phyloP scores from a whole-genome alignment of 2,888 invertebrate genomes.

The Ceriagrion tenellum region DNA sequence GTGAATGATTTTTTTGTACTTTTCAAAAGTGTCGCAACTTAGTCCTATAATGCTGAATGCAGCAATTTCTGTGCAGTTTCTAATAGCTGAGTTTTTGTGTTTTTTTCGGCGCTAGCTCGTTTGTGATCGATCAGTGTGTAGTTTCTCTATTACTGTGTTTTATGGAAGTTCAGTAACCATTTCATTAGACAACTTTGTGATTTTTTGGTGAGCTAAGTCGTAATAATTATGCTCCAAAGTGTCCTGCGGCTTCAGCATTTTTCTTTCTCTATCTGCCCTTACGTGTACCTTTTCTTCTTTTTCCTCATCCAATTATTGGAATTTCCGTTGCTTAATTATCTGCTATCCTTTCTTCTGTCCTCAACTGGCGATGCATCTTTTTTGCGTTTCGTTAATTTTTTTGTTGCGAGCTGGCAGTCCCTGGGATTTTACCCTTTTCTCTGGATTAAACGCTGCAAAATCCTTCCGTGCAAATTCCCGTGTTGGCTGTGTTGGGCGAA shows the following conservation, averaged over 20 bases:
- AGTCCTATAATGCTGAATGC: no score
- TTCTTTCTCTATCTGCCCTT: neutral
- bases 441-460: neutral
- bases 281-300: conserved; percentile 28
- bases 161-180: neutral
- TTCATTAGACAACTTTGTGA: neutral
- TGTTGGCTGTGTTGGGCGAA: neutral
- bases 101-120: no score
- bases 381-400: conserved; percentile 23
- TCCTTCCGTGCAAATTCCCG: neutral
- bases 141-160: neutral
- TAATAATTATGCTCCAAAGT: conserved; percentile 44
- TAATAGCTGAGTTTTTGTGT: no score
- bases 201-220: neutral
- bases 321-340: conserved; percentile 60
- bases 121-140: neutral
- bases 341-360: conserved; percentile 39
- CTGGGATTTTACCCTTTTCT: conserved; percentile 29
- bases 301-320: conserved; percentile 64
- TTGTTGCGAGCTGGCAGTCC: neutral
- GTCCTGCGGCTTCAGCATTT: conserved; percentile 45
- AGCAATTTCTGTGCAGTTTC: no score
- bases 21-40: no score
- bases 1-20: no score
- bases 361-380: conserved; percentile 51